These are phyloP conservation scores for Agonopterix subpropinquella DNA, from an alignment of 2,888 invertebrate genomes.

Conservation along the genomic window DNA sequence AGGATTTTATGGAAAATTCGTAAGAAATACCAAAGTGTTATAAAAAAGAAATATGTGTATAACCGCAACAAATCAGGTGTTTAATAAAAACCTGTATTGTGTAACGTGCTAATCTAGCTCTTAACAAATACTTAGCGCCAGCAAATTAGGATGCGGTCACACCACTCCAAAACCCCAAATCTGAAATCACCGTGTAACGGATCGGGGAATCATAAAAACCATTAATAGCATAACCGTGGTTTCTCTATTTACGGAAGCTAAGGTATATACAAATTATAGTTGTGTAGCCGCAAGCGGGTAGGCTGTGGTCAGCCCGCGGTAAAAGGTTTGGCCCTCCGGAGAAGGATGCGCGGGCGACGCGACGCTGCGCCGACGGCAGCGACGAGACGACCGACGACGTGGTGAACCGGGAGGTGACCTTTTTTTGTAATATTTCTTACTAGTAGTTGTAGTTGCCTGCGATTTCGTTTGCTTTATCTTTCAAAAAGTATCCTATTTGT, in stretches of 20 bases:
- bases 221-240: conserved; percentile 64
- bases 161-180: conserved; percentile 19
- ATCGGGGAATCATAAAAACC: conserved; percentile 18
- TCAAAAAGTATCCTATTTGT: too few species aligned
- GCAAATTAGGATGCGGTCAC: conserved; percentile 42
- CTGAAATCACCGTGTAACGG: conserved; percentile 44
- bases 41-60: too few species aligned
- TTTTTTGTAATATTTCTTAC: too few species aligned
- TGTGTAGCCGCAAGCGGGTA: conserved; percentile 38
- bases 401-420: too few species aligned
- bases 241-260: conserved; percentile 69
- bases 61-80: too few species aligned
- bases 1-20: too few species aligned
- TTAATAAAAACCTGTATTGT: too few species aligned
- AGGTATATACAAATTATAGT: conserved; percentile 51
- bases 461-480: too few species aligned
- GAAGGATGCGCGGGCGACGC: not conserved
- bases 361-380: not conserved
- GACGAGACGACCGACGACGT: too few species aligned
- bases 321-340: conserved; percentile 1
- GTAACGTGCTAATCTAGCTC: too few species aligned
- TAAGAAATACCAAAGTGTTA: too few species aligned
- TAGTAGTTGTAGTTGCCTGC: too few species aligned
- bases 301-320: conserved; percentile 39
- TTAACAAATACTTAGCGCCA: conserved; percentile 6